Percentiles rank a stretch among this genome's conserved stretches.
phyloP scores from a whole-genome alignment of 2,888 invertebrate species.

The Torymus tubicola region DNA sequence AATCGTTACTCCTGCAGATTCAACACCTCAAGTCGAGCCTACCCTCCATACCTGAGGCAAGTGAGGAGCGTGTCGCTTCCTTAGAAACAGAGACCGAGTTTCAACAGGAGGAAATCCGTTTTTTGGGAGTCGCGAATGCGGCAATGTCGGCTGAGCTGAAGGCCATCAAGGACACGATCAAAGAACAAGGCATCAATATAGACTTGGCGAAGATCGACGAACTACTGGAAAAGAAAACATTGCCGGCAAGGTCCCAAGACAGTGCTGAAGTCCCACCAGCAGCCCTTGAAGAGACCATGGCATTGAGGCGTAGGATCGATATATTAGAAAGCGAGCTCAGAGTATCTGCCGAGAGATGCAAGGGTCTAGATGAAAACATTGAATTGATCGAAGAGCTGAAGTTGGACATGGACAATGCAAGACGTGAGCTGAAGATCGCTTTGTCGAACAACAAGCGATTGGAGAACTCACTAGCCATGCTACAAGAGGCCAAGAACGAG shows the following conservation, averaged over 20 bases:
- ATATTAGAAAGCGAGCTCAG: constrained; percentile 68
- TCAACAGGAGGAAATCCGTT: constrained; percentile 72
- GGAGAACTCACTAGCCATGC: constrained; percentile 76
- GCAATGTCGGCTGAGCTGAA: constrained; percentile 64
- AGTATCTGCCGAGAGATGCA: constrained; percentile 64
- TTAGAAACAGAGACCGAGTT: constrained; percentile 73
- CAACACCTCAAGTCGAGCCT: constrained; percentile 70
- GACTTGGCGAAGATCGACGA: constrained; percentile 29
- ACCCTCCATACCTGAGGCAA: constrained; percentile 73
- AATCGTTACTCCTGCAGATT: constrained; percentile 68
- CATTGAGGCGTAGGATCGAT: constrained; percentile 74
- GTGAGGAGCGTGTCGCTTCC: constrained; percentile 71
- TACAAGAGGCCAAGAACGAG: constrained; percentile 75
- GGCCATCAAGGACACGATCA: constrained; percentile 32
- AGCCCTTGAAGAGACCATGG: constrained; percentile 68
- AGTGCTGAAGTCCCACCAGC: constrained; percentile 54
- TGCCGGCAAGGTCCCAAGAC: not conserved
- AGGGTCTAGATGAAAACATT: constrained; percentile 66
- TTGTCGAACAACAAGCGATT: constrained; percentile 73
- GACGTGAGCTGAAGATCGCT: constrained; percentile 72
- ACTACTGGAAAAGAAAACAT: constrained; percentile 71
- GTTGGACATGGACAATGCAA: constrained; percentile 68
- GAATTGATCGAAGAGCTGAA: constrained; percentile 66
- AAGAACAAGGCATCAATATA: constrained; percentile 51
- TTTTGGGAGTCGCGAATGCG: constrained; percentile 63